A percentile compares a stretch with the other conserved stretches of the same genome.
phyloP scores from a whole-genome alignment of 1,140 invertebrate genomes.

The Helicoverpa zea region DNA sequence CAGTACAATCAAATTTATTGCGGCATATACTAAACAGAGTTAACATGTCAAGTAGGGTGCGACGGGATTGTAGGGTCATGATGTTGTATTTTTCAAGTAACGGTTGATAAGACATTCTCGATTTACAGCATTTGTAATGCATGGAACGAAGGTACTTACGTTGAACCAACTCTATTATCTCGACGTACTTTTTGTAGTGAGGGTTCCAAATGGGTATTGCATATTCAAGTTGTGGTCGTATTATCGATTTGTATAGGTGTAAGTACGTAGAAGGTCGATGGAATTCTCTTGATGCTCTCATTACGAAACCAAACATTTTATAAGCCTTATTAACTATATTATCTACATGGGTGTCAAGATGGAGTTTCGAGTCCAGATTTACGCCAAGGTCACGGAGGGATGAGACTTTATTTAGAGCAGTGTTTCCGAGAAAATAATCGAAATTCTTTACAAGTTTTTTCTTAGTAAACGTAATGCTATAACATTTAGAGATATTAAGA shows the following conservation, averaged over 20 bases:
- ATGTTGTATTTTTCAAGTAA: neutral
- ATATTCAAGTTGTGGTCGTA: too few relatives aligned
- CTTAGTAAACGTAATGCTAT: neutral
- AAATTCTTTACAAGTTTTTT: neutral
- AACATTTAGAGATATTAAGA: neutral
- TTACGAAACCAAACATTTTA: slow-evolving; percentile 21
- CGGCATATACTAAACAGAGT: too few relatives aligned
- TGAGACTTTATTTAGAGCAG: neutral
- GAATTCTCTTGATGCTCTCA: neutral
- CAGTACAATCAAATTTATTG: too few relatives aligned
- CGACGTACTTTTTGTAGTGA: neutral
- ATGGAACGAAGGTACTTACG: neutral
- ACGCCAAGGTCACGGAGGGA: neutral
- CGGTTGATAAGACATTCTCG: neutral
- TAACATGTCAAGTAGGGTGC: too few relatives aligned
- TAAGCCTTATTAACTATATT: too few relatives aligned
- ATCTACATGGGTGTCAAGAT: neutral
- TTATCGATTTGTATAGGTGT: slow-evolving; percentile 3
- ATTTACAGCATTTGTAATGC: neutral
- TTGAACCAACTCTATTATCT: neutral
- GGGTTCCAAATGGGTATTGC: too few relatives aligned
- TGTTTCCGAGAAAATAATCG: neutral
- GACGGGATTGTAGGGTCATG: too few relatives aligned
- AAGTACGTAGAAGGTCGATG: neutral
- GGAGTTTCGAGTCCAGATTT: neutral